A percentile compares a stretch with the other conserved stretches of the same genome.
Evolutionary conservation across 2,888 invertebrate species (phyloP).

Genomic region (Erpobdella octoculata): DNA sequence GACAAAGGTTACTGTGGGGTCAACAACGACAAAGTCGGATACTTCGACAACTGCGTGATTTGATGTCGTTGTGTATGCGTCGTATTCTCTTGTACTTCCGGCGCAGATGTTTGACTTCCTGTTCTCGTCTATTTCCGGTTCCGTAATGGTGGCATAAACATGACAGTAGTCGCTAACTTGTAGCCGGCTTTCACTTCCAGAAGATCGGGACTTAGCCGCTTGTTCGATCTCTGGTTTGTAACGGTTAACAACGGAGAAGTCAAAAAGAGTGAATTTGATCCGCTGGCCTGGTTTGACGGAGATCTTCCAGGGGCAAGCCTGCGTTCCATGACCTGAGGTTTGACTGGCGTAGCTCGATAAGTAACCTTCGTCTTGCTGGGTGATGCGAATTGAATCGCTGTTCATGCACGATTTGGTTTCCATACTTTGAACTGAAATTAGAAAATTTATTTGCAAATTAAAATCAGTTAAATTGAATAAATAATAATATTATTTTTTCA

Average conservation of each 20-base stretch:
- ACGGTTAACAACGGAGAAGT: constrained; percentile 26
- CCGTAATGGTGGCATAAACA: constrained; percentile 23
- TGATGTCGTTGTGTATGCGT: constrained; percentile 14
- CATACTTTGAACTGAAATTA: not conserved
- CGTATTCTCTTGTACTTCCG: constrained; percentile 7
- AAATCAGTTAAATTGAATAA: too few relatives aligned
- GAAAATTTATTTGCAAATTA: not conserved
- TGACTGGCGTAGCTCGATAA: constrained; percentile 25
- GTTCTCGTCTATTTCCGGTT: constrained; percentile 6
- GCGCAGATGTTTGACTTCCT: constrained; percentile 23
- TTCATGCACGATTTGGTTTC: not conserved
- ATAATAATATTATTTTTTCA: too few relatives aligned
- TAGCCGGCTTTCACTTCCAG: not conserved
- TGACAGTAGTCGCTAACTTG: constrained; percentile 24
- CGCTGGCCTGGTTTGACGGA: constrained; percentile 28
- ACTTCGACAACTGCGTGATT: constrained; percentile 17
- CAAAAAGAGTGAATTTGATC: constrained; percentile 26
- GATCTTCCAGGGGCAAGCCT: constrained; percentile 29
- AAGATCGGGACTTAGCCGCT: not conserved
- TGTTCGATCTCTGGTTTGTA: constrained; percentile 20
- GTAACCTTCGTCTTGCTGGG: constrained; percentile 10
- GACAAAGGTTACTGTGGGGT: constrained; percentile 23
- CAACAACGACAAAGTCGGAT: constrained; percentile 14
- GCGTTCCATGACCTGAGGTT: constrained; percentile 14
- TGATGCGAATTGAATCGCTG: constrained; percentile 5